Percentiles rank a stretch among this genome's conserved stretches.
phyloP scores from a whole-genome alignment of 2,113 vertebrate genomes.

The Cinclus cinclus region DNA sequence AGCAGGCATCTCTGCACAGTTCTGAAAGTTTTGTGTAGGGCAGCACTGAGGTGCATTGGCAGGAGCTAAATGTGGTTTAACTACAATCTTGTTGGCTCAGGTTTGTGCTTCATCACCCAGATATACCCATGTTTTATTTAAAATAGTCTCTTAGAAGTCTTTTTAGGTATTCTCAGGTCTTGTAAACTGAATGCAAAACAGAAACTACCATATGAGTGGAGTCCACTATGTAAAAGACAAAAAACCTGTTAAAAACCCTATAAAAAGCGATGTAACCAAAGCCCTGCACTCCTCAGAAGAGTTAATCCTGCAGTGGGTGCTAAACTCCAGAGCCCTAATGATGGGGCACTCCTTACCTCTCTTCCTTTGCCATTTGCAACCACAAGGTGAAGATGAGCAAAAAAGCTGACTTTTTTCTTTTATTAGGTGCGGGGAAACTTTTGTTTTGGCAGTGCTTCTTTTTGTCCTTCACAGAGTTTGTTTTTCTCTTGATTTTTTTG shows the following conservation, averaged over 20 bases:
- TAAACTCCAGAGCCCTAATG: neutral
- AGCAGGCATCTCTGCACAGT: neutral
- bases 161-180: neutral
- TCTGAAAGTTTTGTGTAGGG: neutral
- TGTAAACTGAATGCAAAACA: neutral
- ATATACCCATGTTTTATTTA: neutral
- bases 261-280: neutral
- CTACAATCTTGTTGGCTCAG: neutral
- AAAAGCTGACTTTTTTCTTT: neutral
- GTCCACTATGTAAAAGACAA: neutral
- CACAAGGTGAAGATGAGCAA: neutral
- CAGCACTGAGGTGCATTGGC: neutral
- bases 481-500: constrained; percentile 3
- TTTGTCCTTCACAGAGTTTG: constrained; percentile 16
- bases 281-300: neutral
- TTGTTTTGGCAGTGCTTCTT: constrained; percentile 5
- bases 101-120: neutral
- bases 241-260: neutral
- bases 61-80: neutral
- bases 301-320: neutral
- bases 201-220: neutral
- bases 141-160: neutral
- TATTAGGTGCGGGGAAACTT: neutral
- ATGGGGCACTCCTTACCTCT: fast-evolving
- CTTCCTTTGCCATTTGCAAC: neutral